Evolutionary conservation across 2,888 invertebrate species (phyloP).

Genomic region (Rhagophthalmus giganteus): DNA sequence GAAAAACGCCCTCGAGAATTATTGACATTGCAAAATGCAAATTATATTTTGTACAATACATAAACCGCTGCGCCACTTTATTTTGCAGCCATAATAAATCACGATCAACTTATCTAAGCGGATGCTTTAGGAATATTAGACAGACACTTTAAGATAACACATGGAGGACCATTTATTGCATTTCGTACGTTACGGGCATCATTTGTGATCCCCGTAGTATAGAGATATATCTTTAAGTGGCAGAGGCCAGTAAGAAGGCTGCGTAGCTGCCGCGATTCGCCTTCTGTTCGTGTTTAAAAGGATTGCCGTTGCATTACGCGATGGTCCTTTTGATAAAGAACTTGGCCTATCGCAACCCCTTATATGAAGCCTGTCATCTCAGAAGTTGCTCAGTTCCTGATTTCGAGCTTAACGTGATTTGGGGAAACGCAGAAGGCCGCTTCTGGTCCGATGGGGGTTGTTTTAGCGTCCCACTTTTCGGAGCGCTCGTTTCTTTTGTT

Average conservation of each 20-base stretch:
- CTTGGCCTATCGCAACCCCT: neutral
- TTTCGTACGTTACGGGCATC: neutral
- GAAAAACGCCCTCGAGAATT: no score
- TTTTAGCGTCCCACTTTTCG: neutral
- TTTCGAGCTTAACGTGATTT: neutral
- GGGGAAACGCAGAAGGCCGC: neutral
- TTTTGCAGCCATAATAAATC: no score
- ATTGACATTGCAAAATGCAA: no score
- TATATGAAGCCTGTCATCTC: neutral
- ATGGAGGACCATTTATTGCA: neutral
- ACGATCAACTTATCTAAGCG: no score
- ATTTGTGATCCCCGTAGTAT: neutral
- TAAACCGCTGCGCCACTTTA: no score
- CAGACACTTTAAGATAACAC: neutral
- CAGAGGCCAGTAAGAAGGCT: neutral
- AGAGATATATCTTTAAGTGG: neutral
- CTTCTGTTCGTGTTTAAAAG: neutral
- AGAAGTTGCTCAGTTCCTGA: neutral
- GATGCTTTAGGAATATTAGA: neutral
- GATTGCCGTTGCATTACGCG: neutral
- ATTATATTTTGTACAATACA: no score
- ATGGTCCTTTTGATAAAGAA: neutral
- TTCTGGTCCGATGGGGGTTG: neutral
- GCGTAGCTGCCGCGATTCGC: neutral
- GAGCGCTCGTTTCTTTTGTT: neutral